A percentile compares a stretch with the other conserved stretches of the same genome.
Conservation (phyloP, 1,140 invertebrate species). For the Hestina assimilis region DNA sequence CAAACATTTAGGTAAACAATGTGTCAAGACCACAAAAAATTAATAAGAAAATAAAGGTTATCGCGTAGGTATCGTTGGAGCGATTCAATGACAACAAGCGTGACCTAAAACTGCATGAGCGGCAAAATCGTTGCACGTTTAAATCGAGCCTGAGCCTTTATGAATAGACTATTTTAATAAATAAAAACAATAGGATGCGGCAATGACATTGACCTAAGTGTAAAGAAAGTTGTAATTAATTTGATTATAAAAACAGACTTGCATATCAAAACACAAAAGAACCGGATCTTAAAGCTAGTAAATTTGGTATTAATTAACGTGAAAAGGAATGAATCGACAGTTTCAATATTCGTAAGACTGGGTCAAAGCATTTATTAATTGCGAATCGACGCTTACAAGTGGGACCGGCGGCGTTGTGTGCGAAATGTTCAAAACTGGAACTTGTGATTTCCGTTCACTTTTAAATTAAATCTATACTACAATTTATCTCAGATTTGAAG, state of each 20-base stretch:
- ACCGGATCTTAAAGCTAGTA: slow-evolving; percentile 33
- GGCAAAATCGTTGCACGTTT: slow-evolving; percentile 1
- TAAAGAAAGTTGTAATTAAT: slow-evolving; percentile 34
- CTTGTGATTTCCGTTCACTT: slow-evolving; percentile 65
- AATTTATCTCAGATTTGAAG: slow-evolving; percentile 17
- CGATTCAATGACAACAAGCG: slow-evolving; percentile 16
- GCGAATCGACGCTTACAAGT: slow-evolving; percentile 60
- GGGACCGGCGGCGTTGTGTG: slow-evolving; percentile 61
- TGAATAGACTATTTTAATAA: background rate
- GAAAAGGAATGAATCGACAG: slow-evolving; percentile 54
- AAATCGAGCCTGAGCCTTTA: background rate
- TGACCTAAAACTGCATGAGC: slow-evolving; percentile 7
- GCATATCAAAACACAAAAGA: slow-evolving; percentile 35
- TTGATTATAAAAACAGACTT: slow-evolving; percentile 24
- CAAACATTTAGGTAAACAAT: too few species aligned
- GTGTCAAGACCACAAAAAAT: too few species aligned
- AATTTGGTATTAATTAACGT: slow-evolving; percentile 53
- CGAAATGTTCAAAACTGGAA: slow-evolving; percentile 54
- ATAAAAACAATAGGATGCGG: background rate
- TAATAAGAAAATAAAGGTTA: slow-evolving; percentile 20
- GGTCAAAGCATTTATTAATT: slow-evolving; percentile 69
- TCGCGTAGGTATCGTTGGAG: slow-evolving; percentile 16
- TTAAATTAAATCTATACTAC: slow-evolving; percentile 41
- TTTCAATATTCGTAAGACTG: slow-evolving; percentile 47
- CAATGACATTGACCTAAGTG: slow-evolving; percentile 39